Base-by-base conservation (phyloP, 2,113 vertebrate genomes). In the Clarias magur region DNA sequence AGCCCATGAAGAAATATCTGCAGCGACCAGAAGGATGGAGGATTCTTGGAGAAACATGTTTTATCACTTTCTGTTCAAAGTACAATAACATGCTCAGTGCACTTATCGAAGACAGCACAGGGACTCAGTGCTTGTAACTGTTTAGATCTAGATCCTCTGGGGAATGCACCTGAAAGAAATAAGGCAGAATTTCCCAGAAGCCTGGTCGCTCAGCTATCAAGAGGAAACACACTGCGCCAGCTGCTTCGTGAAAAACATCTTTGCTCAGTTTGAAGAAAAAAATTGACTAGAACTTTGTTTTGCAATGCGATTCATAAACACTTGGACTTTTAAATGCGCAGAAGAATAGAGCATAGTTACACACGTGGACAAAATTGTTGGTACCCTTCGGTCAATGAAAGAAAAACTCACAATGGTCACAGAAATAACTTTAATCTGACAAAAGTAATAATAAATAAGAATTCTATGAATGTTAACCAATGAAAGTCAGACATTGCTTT, bases 181-280 rank as follows among this genome's bases (percentile, higher is more conserved):
- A 84, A 81, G 68, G 73, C 88, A 82, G 82, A 62, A 42, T 87
- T 84, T 89, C 70, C 88, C 82, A 78, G 82, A 81, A 63, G 30
- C 27, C 27, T 53, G 21, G 42, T 75, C 16, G 27, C 56, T n/a
- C 63, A 79, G 16, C 62, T 56, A 86, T 83, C 56, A 7, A 0
- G 23, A 83, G 65, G 56, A 89, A 86, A 84, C 81, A 70, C 81
- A 27, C 16, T 2, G 27, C 56, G 80, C 23, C 54, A 76, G 79
- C 85, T 56, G 12, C 38, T 34, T 76, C 4, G 19, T 54, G 75
- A 83, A 54, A 70, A 83, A 56, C 63, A 56, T 34, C 63, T 70
- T 19, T 67, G 63, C 60, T n/a, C 42, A 54, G 81, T 63, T 78
- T 23, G 27, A 57, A 67, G 42, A 53, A 23, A 79, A 79, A 79